phyloP scores from a whole-genome alignment of 2,888 invertebrate species.

The Lapara coniferarum region DNA sequence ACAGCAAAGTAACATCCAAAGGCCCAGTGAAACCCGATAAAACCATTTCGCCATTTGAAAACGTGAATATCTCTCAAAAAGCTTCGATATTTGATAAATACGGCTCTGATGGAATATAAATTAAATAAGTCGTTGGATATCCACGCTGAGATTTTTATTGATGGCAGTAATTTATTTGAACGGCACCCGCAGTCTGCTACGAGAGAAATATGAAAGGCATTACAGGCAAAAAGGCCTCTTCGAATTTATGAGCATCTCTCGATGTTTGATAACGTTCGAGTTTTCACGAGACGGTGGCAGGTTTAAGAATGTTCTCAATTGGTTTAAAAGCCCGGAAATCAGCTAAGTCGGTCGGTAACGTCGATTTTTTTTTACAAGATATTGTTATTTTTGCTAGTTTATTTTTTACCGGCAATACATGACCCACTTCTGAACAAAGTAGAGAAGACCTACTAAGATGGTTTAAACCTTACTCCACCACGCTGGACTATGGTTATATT shows the following conservation, averaged over 20 bases:
- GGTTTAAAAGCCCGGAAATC: slow-evolving; percentile 60
- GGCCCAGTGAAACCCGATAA: slow-evolving; percentile 38
- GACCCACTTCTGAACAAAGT: too few species aligned
- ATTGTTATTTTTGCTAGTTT: not conserved
- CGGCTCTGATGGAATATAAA: slow-evolving; percentile 79
- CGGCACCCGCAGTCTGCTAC: slow-evolving; percentile 79
- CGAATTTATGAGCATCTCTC: slow-evolving; percentile 80
- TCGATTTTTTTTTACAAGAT: not conserved
- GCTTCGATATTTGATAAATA: slow-evolving; percentile 77
- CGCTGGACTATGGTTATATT: too few species aligned
- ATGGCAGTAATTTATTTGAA: slow-evolving; percentile 82
- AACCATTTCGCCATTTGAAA: slow-evolving; percentile 45
- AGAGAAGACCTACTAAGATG: too few species aligned
- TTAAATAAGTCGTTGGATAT: slow-evolving; percentile 81
- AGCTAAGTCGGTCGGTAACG: slow-evolving; percentile 24
- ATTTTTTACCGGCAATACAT: too few species aligned
- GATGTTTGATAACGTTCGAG: slow-evolving; percentile 71
- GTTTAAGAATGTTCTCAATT: slow-evolving; percentile 60
- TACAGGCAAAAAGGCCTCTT: slow-evolving; percentile 79
- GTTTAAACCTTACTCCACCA: too few species aligned
- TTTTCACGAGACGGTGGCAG: slow-evolving; percentile 48
- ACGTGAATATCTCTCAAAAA: slow-evolving; percentile 52
- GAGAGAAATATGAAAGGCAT: slow-evolving; percentile 82
- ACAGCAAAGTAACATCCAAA: slow-evolving; percentile 29
- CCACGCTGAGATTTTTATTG: slow-evolving; percentile 80